Conservation (phyloP, 2,113 vertebrate genomes). For the Platycercus adscitus region DNA sequence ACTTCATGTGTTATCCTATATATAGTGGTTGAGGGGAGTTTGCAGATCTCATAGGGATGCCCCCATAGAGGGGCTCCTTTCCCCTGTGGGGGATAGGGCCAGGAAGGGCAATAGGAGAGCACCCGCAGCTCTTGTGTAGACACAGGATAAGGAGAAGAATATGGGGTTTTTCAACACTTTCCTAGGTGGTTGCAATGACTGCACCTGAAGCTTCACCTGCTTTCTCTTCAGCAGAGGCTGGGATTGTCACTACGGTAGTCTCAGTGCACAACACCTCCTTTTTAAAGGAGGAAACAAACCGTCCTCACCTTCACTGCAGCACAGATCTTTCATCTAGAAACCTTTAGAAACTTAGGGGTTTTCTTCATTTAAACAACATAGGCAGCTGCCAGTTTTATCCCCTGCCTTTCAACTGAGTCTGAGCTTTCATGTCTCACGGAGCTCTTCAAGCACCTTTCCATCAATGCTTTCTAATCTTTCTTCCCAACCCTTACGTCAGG, state of each 20-base stretch:
- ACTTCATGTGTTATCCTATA: background rate
- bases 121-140: background rate
- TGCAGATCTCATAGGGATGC: background rate
- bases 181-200: background rate
- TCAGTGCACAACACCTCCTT: background rate
- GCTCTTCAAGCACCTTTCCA: background rate
- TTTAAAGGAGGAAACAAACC: background rate
- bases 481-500: background rate
- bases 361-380: background rate
- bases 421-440: background rate
- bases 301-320: background rate
- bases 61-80: background rate
- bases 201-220: background rate
- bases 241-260: background rate
- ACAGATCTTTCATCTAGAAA: background rate
- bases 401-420: background rate
- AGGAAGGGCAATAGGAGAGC: background rate
- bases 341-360: background rate
- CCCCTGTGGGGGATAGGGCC: fast-evolving
- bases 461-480: background rate
- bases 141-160: background rate
- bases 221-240: background rate
- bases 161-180: background rate
- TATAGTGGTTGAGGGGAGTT: fast-evolving
- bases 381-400: background rate